These are phyloP conservation scores for Amphiprion clarkii DNA, from an alignment of 2,797 vertebrate species.

Conservation along the genomic window DNA sequence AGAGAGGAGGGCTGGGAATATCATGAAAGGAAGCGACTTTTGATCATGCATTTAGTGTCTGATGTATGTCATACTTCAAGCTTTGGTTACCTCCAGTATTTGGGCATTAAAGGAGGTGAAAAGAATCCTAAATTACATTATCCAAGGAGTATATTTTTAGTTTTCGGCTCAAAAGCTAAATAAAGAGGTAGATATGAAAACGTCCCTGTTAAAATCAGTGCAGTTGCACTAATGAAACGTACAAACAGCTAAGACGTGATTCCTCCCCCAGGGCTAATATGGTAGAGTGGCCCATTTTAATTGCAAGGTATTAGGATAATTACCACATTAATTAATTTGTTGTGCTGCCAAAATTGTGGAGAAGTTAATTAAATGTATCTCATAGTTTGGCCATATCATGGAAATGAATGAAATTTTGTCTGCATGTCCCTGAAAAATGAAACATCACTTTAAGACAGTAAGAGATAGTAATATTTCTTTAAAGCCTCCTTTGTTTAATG, in stretches of 20 bases:
- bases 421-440: conserved; percentile 25
- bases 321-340: conserved; percentile 59
- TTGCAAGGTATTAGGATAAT: conserved; percentile 56
- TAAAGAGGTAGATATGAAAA: conserved; percentile 22
- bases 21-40: conserved; percentile 63
- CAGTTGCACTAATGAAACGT: conserved; percentile 31
- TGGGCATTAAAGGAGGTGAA: conserved; percentile 31
- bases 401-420: conserved; percentile 38
- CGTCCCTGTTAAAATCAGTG: conserved; percentile 6
- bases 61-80: conserved; percentile 58
- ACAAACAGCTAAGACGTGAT: conserved; percentile 44
- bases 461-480: not conserved
- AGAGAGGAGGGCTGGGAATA: conserved; percentile 52
- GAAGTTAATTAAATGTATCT: conserved; percentile 67
- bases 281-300: conserved; percentile 38
- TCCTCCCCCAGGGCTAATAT: conserved; percentile 43
- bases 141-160: conserved; percentile 23
- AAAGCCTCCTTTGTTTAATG: not conserved
- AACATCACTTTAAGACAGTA: conserved; percentile 8
- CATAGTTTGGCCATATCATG: conserved; percentile 46
- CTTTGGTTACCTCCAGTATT: conserved; percentile 39
- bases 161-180: conserved; percentile 26
- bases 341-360: conserved; percentile 59
- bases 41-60: conserved; percentile 53
- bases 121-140: conserved; percentile 41